Evolutionary conservation across 2,113 vertebrate species (phyloP), one percentile per base, ranked within the genome.

Genomic region (Xenopus laevis): DNA sequence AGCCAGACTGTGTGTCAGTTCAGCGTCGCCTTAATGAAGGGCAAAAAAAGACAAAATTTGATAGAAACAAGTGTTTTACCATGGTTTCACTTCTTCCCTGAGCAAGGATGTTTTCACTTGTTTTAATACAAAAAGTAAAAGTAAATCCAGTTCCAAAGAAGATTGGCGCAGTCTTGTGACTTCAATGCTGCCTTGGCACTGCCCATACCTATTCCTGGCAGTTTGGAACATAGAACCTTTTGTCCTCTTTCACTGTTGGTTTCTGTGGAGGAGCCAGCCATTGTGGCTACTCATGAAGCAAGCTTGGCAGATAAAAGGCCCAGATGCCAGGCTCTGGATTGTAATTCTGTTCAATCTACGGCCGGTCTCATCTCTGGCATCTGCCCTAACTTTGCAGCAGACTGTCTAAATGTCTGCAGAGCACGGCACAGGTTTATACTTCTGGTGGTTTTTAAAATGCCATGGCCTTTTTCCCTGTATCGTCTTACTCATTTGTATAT

Each of bases 251-350:
- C 90, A 89, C 89, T 89, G 90, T 87, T 89, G 88, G 91, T 90
- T 89, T 85, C 84, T 85, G 90, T 87, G 80, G 78, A 71, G 84
- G 85, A 86, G 91, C 89, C 91, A 92, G 87, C 87, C 89, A 85
- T 83, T 89, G 90, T 89, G 90, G 90, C 90, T 88, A 89, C 87
- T 92, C 84, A 76, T 79, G 81, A 92, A 87, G 90, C 90, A 88
- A 83, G 88, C 83, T 84, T 92, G 91, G 90, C 91, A 92, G 91
- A 88, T 85, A 87, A 92, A 89, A 86, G 82, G 84, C 90, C 90
- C 91, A 92, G 90, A 92, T 92, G 91, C 91, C 90, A 85, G 91
- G 89, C 90, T 91, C 91, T 92, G 91, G 90, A 92, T 87, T 87
- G 88, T 89, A 82, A 88, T 88, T 87, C 88, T 91, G 89, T 88